A percentile compares a stretch with the other conserved stretches of the same genome.
Conservation (phyloP, 2,888 invertebrate genomes). For the Drosophila lacicola region DNA sequence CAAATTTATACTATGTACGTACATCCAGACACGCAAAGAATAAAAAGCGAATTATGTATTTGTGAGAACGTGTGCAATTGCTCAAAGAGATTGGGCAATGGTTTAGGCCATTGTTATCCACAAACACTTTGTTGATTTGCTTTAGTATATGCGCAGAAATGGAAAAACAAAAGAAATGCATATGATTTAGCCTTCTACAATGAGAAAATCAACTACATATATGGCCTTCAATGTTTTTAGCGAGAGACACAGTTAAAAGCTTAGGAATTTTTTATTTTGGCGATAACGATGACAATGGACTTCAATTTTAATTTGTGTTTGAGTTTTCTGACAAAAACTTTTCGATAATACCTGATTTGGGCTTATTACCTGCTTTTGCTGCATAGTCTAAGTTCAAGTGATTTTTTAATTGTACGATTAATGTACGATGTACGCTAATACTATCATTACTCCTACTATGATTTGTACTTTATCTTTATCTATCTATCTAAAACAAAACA, state of each 20-base stretch:
- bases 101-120: conserved; percentile 1
- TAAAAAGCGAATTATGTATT: conserved; percentile 23
- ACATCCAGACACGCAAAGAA: conserved; percentile 20
- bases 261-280: conserved; percentile 29
- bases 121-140: conserved; percentile 12
- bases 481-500: conserved; percentile 42
- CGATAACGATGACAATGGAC: conserved; percentile 2
- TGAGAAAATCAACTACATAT: conserved; percentile 7
- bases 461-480: conserved; percentile 54
- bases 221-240: conserved; percentile 34
- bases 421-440: conserved; percentile 32
- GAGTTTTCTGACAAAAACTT: conserved; percentile 37
- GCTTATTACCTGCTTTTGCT: conserved; percentile 60
- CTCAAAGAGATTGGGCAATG: conserved; percentile 35
- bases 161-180: conserved; percentile 3
- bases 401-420: conserved; percentile 72
- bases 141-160: conserved; percentile 10
- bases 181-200: conserved; percentile 10
- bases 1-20: conserved; percentile 53
- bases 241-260: conserved; percentile 19
- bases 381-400: conserved; percentile 68
- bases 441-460: conserved; percentile 55
- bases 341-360: conserved; percentile 47
- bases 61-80: conserved; percentile 23
- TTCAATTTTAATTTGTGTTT: conserved; percentile 24